phyloP scores from a whole-genome alignment of 1,140 invertebrate species.

The Copidosoma floridanum region DNA sequence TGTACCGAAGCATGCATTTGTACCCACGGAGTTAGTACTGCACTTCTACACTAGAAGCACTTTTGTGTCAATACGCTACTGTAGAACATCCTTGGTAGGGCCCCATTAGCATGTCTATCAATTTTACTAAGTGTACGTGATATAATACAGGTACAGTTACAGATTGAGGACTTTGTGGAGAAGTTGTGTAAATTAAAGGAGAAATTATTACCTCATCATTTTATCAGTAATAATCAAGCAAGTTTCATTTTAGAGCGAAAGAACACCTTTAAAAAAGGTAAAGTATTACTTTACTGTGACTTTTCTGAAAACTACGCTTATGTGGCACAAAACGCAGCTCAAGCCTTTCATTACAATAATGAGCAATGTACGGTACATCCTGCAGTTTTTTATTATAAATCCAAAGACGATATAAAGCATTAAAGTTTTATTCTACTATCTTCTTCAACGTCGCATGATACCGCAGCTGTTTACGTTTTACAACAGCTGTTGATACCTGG shows the following conservation, averaged over 20 bases:
- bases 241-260: constrained; percentile 25
- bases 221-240: constrained; percentile 32
- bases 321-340: constrained; percentile 39
- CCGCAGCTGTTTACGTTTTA: constrained; percentile 10
- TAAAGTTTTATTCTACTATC: constrained; percentile 9
- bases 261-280: constrained; percentile 21
- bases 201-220: constrained; percentile 25
- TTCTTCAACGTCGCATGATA: constrained; percentile 2
- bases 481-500: neutral
- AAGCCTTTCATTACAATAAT: constrained; percentile 40
- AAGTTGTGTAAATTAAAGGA: no score
- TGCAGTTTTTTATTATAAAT: constrained; percentile 30
- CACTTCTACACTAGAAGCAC: no score
- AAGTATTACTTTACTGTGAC: constrained; percentile 33
- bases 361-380: constrained; percentile 37
- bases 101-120: no score
- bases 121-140: no score
- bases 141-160: no score
- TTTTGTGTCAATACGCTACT: no score
- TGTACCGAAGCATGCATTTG: no score
- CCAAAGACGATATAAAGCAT: constrained; percentile 12
- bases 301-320: constrained; percentile 45
- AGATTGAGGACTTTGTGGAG: no score
- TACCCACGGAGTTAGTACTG: no score
- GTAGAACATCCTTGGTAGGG: no score